Percentiles rank a stretch among this genome's conserved stretches.
Conservation (phyloP, 2,888 invertebrate species). For the Blastobasis lacticolella region DNA sequence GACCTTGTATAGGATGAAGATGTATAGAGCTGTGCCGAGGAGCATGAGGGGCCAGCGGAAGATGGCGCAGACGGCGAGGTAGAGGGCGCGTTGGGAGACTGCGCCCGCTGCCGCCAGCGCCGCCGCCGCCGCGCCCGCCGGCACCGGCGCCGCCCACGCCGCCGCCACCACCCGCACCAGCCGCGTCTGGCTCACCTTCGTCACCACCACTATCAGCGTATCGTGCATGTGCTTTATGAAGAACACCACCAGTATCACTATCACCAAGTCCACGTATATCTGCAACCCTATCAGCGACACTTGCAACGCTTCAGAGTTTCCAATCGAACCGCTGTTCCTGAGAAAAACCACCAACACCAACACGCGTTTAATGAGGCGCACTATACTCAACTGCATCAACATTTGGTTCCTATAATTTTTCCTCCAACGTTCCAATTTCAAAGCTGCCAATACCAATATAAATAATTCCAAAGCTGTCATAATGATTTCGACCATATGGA, state of each 20-base stretch:
- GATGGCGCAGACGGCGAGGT: slow-evolving; percentile 43
- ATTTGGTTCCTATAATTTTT: slow-evolving; percentile 63
- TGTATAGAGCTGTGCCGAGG: slow-evolving; percentile 43
- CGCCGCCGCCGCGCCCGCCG: slow-evolving; percentile 34
- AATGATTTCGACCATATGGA: slow-evolving; percentile 48
- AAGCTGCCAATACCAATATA: slow-evolving; percentile 44
- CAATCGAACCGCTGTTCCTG: slow-evolving; percentile 21
- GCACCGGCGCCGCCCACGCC: slow-evolving; percentile 51
- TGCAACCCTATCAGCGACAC: slow-evolving; percentile 29
- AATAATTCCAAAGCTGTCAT: slow-evolving; percentile 53
- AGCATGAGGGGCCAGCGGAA: slow-evolving; percentile 58
- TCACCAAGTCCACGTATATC: slow-evolving; percentile 55
- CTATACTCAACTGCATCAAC: slow-evolving; percentile 56
- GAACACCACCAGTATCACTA: slow-evolving; percentile 51
- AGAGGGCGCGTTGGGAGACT: slow-evolving; percentile 32
- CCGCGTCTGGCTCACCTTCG: slow-evolving; percentile 44
- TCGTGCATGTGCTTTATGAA: slow-evolving; percentile 65
- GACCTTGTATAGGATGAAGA: slow-evolving; percentile 42
- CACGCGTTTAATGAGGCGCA: slow-evolving; percentile 49
- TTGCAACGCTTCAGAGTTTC: slow-evolving; percentile 12
- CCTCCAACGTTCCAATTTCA: slow-evolving; percentile 52
- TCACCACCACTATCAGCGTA: slow-evolving; percentile 51
- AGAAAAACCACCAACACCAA: slow-evolving; percentile 37
- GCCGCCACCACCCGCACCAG: slow-evolving; percentile 41
- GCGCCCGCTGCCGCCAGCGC: slow-evolving; percentile 22